These are phyloP conservation scores for Rhea americana DNA, from an alignment of 2,113 vertebrate species.

Conservation along the genomic window DNA sequence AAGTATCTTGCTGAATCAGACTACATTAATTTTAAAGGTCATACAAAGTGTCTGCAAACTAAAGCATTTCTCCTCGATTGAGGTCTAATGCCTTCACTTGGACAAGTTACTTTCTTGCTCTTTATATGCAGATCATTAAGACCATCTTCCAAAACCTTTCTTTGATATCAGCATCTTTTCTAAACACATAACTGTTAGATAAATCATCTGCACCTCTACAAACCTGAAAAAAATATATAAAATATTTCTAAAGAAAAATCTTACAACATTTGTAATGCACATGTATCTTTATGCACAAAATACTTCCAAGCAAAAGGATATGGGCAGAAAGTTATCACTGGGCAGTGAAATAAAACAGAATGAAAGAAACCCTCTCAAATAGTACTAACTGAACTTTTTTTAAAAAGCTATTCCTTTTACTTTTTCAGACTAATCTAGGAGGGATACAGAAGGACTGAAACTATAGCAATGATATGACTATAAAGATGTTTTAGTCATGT, in stretches of 20 bases:
- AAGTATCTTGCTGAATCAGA: neutral
- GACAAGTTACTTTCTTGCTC: neutral
- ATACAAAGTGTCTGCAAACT: neutral
- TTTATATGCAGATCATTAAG: neutral
- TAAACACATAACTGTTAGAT: neutral
- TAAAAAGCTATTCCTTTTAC: neutral
- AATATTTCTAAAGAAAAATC: neutral
- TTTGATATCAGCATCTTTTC: neutral
- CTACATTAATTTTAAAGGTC: neutral
- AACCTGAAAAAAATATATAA: neutral
- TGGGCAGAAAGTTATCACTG: neutral
- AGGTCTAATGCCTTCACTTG: neutral
- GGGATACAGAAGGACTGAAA: neutral
- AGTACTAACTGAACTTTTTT: neutral
- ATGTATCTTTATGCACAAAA: neutral
- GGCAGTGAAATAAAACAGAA: neutral
- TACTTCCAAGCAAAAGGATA: neutral
- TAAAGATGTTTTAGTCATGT: no score
- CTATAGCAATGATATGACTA: neutral
- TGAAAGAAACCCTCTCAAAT: neutral
- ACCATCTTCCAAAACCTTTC: neutral
- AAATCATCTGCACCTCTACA: neutral
- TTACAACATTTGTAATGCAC: neutral
- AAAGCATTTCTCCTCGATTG: neutral
- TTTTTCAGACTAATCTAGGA: neutral